Conservation (phyloP, 2,113 vertebrate genomes). For the cat (Felis catus) region F.catus_Fca126_mat1.0 CM031419.1:17597001-17597500, state of each 20-base stretch:
- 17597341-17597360: background rate
- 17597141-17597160: background rate
- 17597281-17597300: background rate
- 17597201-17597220: background rate
- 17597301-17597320: background rate
- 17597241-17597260: background rate
- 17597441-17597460: background rate
- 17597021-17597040: background rate
- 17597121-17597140: background rate
- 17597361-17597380: no score
- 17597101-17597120: background rate
- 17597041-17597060: background rate
- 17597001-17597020: background rate
- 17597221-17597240: background rate
- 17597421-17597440: background rate
- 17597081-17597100: background rate
- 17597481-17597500: background rate
- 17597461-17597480: background rate
- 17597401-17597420: background rate
- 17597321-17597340: background rate
- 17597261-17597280: background rate
- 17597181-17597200: background rate
- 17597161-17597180: background rate
- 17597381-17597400: background rate
- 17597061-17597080: background rate